Conservation (phyloP, 2,888 invertebrate species). For the Colostygia pectinataria region DNA sequence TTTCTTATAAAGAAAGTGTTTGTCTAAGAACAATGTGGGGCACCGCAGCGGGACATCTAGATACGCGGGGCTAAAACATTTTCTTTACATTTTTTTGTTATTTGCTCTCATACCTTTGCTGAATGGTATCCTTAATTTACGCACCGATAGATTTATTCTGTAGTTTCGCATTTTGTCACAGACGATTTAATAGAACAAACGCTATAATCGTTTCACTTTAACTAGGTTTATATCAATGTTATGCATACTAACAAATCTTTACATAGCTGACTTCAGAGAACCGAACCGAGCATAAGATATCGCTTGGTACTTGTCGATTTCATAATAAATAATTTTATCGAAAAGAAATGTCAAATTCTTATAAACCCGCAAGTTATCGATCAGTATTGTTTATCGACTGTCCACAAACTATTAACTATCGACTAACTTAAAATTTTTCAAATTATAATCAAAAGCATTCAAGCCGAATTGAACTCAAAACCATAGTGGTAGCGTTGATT, state of each 20-base stretch:
- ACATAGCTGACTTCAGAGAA: too few relatives aligned
- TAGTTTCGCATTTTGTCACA: conserved; percentile 60
- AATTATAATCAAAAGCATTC: too few relatives aligned
- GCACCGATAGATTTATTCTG: conserved; percentile 76
- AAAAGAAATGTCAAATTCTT: too few relatives aligned
- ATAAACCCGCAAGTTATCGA: too few relatives aligned
- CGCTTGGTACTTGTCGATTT: too few relatives aligned
- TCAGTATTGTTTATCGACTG: too few relatives aligned
- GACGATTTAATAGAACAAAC: background rate
- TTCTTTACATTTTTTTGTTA: conserved; percentile 67
- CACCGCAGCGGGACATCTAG: conserved; percentile 80
- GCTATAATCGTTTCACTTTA: conserved; percentile 3
- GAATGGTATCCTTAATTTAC: conserved; percentile 80
- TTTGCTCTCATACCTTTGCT: conserved; percentile 66
- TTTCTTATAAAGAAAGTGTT: conserved; percentile 74
- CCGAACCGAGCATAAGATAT: too few relatives aligned
- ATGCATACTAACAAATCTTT: too few relatives aligned
- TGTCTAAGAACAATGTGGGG: conserved; percentile 78
- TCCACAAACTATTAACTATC: too few relatives aligned
- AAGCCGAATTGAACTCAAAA: background rate
- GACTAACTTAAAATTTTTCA: too few relatives aligned
- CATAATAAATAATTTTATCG: too few relatives aligned
- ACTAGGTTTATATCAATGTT: background rate
- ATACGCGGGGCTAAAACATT: conserved; percentile 66
- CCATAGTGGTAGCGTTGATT: background rate